Evolutionary conservation across 2,888 invertebrate genomes (phyloP), one percentile per base, ranked within the genome.

Genomic region (Hipparchia sbordonii): DNA sequence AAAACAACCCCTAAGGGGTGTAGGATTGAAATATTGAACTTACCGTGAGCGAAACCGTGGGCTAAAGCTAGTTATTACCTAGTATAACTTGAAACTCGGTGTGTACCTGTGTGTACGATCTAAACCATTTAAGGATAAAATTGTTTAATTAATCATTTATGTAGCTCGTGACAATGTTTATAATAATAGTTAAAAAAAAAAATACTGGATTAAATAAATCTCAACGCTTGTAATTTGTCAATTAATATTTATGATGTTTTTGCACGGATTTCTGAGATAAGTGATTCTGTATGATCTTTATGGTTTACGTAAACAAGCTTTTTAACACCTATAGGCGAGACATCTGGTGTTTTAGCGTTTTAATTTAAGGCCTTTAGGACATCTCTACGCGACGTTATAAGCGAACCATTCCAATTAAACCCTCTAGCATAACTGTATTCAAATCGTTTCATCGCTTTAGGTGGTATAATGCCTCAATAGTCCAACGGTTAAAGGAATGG

Each of bases 121-220:
- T 8, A 8, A 6, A 8, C 63, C 63, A 33, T 65, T 51, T 51
- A 65, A 33, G 63, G 63, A 51, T 23, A 33, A 51, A 9, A 51
- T 10, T 23, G 48, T 51, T 51, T 51, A 33, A 12, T 65, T 52
- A 65, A 65, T 52, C 52, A 65, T 65, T 12, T 52, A 65, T 65
- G 23, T 7, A 51, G 65, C 65, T 51, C 65, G 65, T 65, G 65
- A 33, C 65, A 65, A 65, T 52, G 65, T 65, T 65, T 33, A 52
- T 63, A 63, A 23, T 12, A 10, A 39, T 60, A 39, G 13, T 13
- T 62, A 0, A 62, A 62, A 62, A 48, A 48, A 9, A 63, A 48
- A 1, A 51, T 23, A 12, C 12, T 10, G 6, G 65, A 51, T 23
- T 51, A 33, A 65, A 52, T 65, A 52, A 65, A 65, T 65, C 65